Conservation (phyloP, 2,797 vertebrate genomes). For the Halcyon leucocephala region DNA sequence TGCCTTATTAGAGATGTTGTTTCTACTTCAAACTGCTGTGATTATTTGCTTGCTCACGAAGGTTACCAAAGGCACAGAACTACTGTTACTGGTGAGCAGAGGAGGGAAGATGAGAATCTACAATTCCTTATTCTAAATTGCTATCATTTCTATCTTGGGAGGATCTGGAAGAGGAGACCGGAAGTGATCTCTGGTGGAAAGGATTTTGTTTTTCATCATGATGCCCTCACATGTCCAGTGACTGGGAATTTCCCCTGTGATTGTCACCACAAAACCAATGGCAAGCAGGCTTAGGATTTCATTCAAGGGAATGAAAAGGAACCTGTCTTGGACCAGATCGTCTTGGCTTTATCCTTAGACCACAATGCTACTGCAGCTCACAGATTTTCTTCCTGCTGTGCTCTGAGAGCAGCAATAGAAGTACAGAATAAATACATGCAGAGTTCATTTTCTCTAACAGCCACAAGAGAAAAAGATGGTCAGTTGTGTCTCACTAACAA, state of each 20-base stretch:
- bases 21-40: background rate
- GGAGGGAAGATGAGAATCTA: background rate
- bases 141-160: background rate
- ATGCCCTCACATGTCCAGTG: background rate
- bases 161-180: background rate
- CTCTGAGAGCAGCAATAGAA: background rate
- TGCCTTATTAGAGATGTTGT: background rate
- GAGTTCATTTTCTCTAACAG: background rate
- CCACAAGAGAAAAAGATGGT: background rate
- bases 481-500: background rate
- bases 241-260: background rate
- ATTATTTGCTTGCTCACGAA: background rate
- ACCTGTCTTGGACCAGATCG: background rate
- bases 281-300: background rate
- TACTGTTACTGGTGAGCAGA: background rate
- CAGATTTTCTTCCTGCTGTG: background rate
- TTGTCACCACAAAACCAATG: background rate
- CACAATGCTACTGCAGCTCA: background rate
- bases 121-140: background rate
- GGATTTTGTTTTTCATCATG: accelerated
- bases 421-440: background rate
- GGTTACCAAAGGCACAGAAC: background rate
- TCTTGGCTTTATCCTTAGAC: background rate
- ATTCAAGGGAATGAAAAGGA: background rate
- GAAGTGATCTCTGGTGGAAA: background rate